A percentile compares a stretch with the other conserved stretches of the same genome.
These are phyloP conservation scores for Phoxinus dragarum DNA, from an alignment of 2,797 vertebrate genomes.

Conservation along the genomic window DNA sequence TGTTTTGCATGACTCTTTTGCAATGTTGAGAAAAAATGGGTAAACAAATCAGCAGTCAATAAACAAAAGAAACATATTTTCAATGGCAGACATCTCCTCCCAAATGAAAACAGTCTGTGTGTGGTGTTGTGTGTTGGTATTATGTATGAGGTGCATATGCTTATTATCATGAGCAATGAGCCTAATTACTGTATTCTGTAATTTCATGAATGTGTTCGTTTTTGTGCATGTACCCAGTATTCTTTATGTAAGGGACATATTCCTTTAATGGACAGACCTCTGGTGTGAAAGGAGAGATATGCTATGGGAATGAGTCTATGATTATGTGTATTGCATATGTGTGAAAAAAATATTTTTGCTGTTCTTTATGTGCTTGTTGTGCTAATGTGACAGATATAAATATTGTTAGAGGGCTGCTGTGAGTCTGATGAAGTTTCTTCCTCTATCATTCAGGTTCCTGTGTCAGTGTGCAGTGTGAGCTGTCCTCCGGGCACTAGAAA, in stretches of 20 bases:
- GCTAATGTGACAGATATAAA: background rate
- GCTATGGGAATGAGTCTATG: background rate
- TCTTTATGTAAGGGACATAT: background rate
- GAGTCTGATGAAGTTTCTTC: background rate
- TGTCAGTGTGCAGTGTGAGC: slow-evolving; percentile 62
- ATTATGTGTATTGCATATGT: background rate
- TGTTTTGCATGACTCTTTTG: background rate
- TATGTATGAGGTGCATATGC: background rate
- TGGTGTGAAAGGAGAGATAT: background rate
- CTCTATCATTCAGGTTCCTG: slow-evolving; percentile 59
- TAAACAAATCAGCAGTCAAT: background rate
- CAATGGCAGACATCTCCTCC: background rate
- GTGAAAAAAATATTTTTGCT: background rate
- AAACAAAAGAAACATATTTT: background rate
- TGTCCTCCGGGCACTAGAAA: slow-evolving; percentile 64
- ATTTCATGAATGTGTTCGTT: background rate
- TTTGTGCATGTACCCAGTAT: background rate
- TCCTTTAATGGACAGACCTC: background rate
- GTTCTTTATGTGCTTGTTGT: background rate
- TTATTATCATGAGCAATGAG: background rate
- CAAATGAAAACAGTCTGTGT: background rate
- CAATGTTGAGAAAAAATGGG: background rate
- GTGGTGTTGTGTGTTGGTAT: background rate
- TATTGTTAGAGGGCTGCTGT: background rate
- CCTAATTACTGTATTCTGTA: background rate